A percentile compares a stretch with the other conserved stretches of the same genome.
phyloP scores from a whole-genome alignment of 2,888 invertebrate genomes.

The Thymelicus sylvestris region DNA sequence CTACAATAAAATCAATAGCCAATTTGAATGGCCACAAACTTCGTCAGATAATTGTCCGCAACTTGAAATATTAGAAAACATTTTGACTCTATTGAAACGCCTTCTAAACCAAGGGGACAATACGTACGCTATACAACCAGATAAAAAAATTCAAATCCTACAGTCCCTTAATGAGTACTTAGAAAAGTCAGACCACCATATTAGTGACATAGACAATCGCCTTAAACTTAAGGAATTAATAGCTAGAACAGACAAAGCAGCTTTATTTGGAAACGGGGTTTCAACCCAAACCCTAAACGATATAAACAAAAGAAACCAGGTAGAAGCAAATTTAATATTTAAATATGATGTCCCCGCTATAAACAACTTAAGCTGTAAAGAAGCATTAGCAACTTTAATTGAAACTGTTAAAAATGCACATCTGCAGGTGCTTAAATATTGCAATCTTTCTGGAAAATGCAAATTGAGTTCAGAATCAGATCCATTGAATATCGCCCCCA shows the following conservation, averaged over 20 bases:
- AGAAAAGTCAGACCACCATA: neutral
- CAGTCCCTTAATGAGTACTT: conserved; percentile 27
- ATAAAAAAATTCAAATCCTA: conserved; percentile 38
- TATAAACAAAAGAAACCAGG: neutral
- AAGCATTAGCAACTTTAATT: conserved; percentile 49
- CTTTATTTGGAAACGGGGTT: neutral
- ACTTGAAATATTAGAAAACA: conserved; percentile 32
- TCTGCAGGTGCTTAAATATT: conserved; percentile 36
- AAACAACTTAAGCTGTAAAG: conserved; percentile 48
- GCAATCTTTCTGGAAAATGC: conserved; percentile 28
- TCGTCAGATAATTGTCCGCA: conserved; percentile 35
- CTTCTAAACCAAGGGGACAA: conserved; percentile 7
- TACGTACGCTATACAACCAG: conserved; percentile 17
- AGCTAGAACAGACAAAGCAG: neutral
- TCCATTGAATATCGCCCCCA: neutral
- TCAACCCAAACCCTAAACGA: neutral
- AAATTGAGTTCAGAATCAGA: neutral
- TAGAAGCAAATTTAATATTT: conserved; percentile 45
- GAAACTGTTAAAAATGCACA: conserved; percentile 49
- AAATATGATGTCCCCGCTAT: conserved; percentile 48
- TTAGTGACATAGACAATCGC: neutral
- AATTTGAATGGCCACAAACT: neutral
- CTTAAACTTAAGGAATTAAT: conserved; percentile 11
- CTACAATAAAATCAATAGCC: neutral
- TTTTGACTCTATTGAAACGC: conserved; percentile 32